These are phyloP conservation scores for Pantelozetes paolii DNA, from an alignment of 2,888 invertebrate species.

Conservation along the genomic window DNA sequence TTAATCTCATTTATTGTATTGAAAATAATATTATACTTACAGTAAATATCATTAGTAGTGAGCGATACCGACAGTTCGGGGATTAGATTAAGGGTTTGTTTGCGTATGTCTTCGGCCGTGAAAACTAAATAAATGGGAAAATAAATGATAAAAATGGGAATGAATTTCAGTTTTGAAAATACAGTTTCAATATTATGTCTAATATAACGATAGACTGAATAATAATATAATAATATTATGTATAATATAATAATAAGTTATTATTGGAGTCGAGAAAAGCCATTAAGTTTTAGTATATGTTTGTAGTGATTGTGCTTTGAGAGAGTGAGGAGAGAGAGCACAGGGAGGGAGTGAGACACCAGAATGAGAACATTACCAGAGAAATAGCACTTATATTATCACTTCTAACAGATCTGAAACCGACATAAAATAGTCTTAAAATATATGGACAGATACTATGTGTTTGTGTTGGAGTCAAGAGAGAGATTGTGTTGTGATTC, in stretches of 20 bases:
- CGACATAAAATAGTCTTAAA: constrained; percentile 26
- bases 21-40: constrained; percentile 4
- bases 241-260: constrained; percentile 35
- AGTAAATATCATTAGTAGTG: constrained; percentile 15
- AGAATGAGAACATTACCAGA: not conserved
- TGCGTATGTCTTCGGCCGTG: constrained; percentile 5
- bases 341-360: not conserved
- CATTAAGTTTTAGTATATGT: constrained; percentile 32
- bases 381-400: constrained; percentile 32
- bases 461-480: not conserved
- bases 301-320: constrained; percentile 17
- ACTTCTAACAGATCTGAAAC: constrained; percentile 10
- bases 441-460: constrained; percentile 14
- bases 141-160: not conserved
- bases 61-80: not conserved
- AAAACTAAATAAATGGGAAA: not conserved
- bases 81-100: constrained; percentile 14
- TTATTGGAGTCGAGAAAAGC: constrained; percentile 32
- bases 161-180: not conserved
- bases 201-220: not conserved
- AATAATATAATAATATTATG: constrained; percentile 22
- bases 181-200: constrained; percentile 7
- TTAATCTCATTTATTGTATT: constrained; percentile 2
- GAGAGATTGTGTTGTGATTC: constrained; percentile 24
- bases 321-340: not conserved